Evolutionary conservation across 2,888 invertebrate species (phyloP), one percentile per base, ranked within the genome.

Genomic region (Andrena flavipes): DNA sequence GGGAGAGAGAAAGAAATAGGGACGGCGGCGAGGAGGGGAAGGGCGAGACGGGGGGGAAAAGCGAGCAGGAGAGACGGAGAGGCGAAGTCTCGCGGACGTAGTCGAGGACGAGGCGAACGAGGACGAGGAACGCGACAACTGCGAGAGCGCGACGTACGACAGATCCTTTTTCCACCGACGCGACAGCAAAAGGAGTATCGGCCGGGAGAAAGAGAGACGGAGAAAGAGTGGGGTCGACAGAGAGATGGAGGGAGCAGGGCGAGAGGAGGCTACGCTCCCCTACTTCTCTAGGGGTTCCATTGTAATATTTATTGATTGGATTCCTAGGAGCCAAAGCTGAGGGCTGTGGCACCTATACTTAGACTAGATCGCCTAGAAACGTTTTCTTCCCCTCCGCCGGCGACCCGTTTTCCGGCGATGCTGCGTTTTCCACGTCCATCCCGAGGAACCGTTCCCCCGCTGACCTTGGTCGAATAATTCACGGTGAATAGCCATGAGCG

Each of bases 261-360:
- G 78, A 81, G 88, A 82, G 85, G 88, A 90, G 88, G 87, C 87
- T 85, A 90, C 88, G 88, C 89, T 88, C 90, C 90, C 91, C 89
- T 90, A 87, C 93, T 92, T 92, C 92, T 87, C 90, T 89, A 89
- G 88, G 89, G 90, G 91, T 91, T 92, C 94, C 93, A 94, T 94
- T 93, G 94, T 94, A 94, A 94, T 94, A 93, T 93, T 94, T 94
- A 94, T 94, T 93, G 94, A 94, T 94, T 93, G 92, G 92, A 93
- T 93, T 92, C 91, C 92, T 91, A 91, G 91, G 90, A 89, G 90
- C 90, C 90, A 91, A 90, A 90, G 88, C 86, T 83, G 87, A 86
- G 85, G 88, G 86, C 89, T 86, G 86, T 89, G 88, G 85, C 84
- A 82, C 87, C 88, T 88, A 85, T 88, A 86, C 89, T 86, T 80